These are phyloP conservation scores for Camponotus vicinus DNA, from an alignment of 1,140 invertebrate species.

Conservation along the genomic window DNA sequence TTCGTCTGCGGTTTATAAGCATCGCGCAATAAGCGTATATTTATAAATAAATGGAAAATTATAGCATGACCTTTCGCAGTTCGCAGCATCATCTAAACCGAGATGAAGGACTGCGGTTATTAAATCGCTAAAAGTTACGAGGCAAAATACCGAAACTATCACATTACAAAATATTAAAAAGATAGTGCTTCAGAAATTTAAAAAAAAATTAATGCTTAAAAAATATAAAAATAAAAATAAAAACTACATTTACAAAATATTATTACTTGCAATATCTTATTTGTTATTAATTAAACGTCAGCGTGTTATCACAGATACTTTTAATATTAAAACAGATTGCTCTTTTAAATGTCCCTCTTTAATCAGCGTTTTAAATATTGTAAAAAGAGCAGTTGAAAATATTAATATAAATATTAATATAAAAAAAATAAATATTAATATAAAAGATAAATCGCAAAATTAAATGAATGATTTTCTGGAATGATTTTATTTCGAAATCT, in stretches of 20 bases:
- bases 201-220: background rate
- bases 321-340: background rate
- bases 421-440: too few species aligned
- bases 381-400: background rate
- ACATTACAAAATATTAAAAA: background rate
- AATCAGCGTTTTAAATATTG: background rate
- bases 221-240: background rate
- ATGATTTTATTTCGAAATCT: too few species aligned
- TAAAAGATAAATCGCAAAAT: too few species aligned
- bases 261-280: background rate
- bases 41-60: conserved; percentile 56
- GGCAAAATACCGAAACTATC: conserved; percentile 5
- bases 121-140: conserved; percentile 12
- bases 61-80: conserved; percentile 56
- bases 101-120: background rate
- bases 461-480: too few species aligned
- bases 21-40: conserved; percentile 30
- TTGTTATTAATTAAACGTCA: background rate
- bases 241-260: background rate
- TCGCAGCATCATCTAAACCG: background rate
- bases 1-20: conserved; percentile 41
- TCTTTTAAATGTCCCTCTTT: background rate
- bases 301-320: background rate
- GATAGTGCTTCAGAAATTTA: background rate
- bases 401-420: too few species aligned